Base-by-base conservation (phyloP, 2,113 vertebrate genomes). In the Mirza zaza region DNA sequence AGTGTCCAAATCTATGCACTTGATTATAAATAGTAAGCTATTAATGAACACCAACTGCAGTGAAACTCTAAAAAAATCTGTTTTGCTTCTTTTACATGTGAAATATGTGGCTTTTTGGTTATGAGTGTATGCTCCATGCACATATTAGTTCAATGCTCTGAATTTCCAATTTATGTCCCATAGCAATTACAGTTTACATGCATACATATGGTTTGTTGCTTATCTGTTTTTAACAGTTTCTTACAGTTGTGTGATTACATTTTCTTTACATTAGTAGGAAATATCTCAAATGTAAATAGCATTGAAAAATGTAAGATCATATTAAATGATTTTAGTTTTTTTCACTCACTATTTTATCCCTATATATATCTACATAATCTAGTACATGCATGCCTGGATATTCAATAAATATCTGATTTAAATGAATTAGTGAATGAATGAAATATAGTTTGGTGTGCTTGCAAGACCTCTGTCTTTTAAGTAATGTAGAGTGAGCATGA, bases 301-400 rank as follows among this genome's bases (percentile, higher is more conserved):
- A 59, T 80, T 92, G 70, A 70, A 84, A 93, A 81, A 67, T 76
- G 36, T 21, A 45, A 86, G n/a, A 65, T 95, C 42, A 50, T 96
- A 50, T 45, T 45, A 63, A 68, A 61, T 75, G 15, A 52, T 34
- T 75, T 45, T 8, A 57, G 55, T n/a, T 10, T 42, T 77, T 76
- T 76, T 70, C 34, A 42, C 36, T 87, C 13, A 87, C 32, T 5
- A 36, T 27, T 52, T 8, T 83, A 36, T 36, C 25, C 12, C 8
- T 23, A 27, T 4, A 17, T n/a, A 0, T 57, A 52, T 52, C 1
- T 6, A 15, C 3, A 42, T 61, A 71, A 20, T 3, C 15, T 34
- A 75, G 5, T 10, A 88, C 65, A 29, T 91, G 27, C 7, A n/a
- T 45, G 45, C 45, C 45, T 67, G 11, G 29, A 6, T 65, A 63